phyloP scores from a whole-genome alignment of 2,888 invertebrate genomes.

The Tachystola acroxantha region DNA sequence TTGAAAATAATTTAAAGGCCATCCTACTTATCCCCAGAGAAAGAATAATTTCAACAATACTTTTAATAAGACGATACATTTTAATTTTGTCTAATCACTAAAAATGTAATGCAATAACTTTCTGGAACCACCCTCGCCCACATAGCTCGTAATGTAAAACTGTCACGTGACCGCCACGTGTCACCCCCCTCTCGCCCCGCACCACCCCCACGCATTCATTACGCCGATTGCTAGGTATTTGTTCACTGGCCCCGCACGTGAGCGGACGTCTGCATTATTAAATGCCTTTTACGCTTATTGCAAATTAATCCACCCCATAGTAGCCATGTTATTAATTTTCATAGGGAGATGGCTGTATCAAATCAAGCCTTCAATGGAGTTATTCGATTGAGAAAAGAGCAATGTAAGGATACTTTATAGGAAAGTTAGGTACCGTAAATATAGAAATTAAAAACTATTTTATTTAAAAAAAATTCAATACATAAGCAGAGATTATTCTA shows the following conservation, averaged over 20 bases:
- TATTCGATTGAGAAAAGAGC: constrained; percentile 39
- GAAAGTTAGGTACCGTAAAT: too few relatives aligned
- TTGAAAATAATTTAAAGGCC: too few relatives aligned
- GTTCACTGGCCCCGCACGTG: constrained; percentile 63
- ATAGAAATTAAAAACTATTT: too few relatives aligned
- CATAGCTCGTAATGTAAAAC: constrained; percentile 52
- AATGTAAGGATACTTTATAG: too few relatives aligned
- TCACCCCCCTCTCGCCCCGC: constrained; percentile 21
- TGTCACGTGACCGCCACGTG: constrained; percentile 71
- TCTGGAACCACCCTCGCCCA: constrained; percentile 36
- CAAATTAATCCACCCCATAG: constrained; percentile 55
- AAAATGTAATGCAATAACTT: constrained; percentile 44
- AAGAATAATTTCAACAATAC: background rate
- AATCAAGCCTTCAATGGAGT: constrained; percentile 23
- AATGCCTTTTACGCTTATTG: constrained; percentile 78
- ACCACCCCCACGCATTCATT: constrained; percentile 53
- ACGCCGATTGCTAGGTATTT: constrained; percentile 69
- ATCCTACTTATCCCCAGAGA: too few relatives aligned
- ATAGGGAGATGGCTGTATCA: constrained; percentile 34
- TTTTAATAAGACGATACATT: background rate
- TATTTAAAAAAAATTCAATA: too few relatives aligned
- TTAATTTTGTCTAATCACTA: constrained; percentile 23
- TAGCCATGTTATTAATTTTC: constrained; percentile 57
- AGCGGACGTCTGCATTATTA: constrained; percentile 74
- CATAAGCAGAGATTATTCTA: too few relatives aligned